These are phyloP conservation scores for Hartigia nigra DNA, from an alignment of 2,888 invertebrate genomes.

Conservation along the genomic window DNA sequence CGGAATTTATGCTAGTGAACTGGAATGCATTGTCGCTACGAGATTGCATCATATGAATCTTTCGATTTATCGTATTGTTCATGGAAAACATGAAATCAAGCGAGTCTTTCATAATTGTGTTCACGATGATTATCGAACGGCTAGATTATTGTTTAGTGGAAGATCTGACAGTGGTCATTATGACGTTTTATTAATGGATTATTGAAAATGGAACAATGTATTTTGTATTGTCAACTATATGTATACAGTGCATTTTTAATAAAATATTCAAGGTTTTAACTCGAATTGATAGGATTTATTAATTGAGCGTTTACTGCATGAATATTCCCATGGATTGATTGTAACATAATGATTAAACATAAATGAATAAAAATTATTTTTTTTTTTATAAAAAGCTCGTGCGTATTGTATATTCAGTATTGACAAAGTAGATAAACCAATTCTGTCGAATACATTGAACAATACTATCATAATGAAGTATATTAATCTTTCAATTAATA, in stretches of 20 bases:
- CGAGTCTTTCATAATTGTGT: conserved; percentile 49
- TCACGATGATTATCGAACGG: conserved; percentile 38
- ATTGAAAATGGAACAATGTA: background rate
- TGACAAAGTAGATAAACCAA: too few species aligned
- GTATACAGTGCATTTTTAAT: background rate
- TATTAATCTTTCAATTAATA: too few species aligned
- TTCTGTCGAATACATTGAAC: too few species aligned
- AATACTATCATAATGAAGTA: too few species aligned
- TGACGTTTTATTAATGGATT: conserved; percentile 42
- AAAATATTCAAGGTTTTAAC: background rate
- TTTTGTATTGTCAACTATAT: background rate
- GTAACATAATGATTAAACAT: background rate
- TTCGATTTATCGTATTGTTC: conserved; percentile 52
- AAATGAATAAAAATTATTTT: background rate
- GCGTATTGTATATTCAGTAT: too few species aligned
- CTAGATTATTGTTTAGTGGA: conserved; percentile 54
- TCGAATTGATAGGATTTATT: background rate
- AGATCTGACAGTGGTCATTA: conserved; percentile 57
- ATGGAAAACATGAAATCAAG: conserved; percentile 38
- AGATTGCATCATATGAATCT: conserved; percentile 53
- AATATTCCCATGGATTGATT: background rate
- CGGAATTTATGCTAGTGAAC: conserved; percentile 56
- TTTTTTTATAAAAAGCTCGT: too few species aligned
- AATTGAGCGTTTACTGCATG: background rate
- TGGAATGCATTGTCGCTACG: conserved; percentile 56